Evolutionary conservation across 2,797 vertebrate species (phyloP), one percentile per base, ranked within the genome.

Genomic region (Momotus momota): DNA sequence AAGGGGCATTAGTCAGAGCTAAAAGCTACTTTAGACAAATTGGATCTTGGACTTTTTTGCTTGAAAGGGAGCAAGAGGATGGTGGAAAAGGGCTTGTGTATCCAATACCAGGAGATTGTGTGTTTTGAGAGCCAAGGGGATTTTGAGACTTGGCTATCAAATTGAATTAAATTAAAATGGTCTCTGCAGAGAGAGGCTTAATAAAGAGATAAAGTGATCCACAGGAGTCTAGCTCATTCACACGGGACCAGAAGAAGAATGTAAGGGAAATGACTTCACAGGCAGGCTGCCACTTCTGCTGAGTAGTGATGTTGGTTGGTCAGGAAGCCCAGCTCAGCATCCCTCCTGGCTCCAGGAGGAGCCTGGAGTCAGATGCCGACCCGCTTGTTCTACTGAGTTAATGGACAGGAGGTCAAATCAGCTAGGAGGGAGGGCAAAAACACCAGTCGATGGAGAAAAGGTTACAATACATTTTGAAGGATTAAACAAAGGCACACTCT

Each of bases 111-210:
- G 91, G 67, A 96, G 83, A 92, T 10, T 91, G 77, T 64, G 46
- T 94, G 73, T 96, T 96, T 95, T 27, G 22, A 90, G 74, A 94
- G 90, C 75, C 81, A 69, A 46, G 73, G 94, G 86, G 60, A 78
- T 94, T 87, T 87, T 70, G 86, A 95, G 90, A 72, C 74, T 87
- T 91, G 90, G 84, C 89, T 96, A 92, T 94, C 79, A 84, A 89
- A 82, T 72, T 58, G 70, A 75, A 93, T 96, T 94, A 85, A n/a
- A 93, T 94, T 95, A 83, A 96, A 97, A 96, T 33, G 86, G 78
- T 96, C 89, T 96, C 96, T 96, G 64, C 40, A 79, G 91, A 89
- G 57, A 7, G 23, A 57, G 81, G 80, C 88, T 66, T 91, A 92
- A 95, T 94, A 85, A 87, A 94, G 73, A 81, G 71, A 72, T 58